A percentile compares a stretch with the other conserved stretches of the same genome.
Evolutionary conservation across 2,888 invertebrate species (phyloP).

Genomic region (Lypha dubia): DNA sequence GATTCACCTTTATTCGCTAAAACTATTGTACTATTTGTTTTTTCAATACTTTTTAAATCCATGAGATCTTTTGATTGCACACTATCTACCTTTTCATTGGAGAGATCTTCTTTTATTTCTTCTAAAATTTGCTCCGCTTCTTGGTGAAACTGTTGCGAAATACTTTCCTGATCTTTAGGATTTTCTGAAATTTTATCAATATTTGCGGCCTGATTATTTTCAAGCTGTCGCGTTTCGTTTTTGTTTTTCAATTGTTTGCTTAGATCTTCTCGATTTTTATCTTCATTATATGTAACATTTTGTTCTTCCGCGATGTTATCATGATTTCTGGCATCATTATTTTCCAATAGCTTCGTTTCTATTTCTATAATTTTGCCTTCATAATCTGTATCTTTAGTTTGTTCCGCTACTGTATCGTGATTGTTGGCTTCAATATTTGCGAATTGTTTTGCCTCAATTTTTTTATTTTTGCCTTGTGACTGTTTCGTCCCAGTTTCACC

Average conservation of each 20-base stretch:
- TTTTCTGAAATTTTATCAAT: background rate
- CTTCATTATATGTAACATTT: too few relatives aligned
- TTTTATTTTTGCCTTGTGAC: background rate
- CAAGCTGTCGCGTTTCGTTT: background rate
- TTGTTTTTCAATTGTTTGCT: too few relatives aligned
- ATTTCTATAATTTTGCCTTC: background rate
- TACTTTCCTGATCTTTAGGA: background rate
- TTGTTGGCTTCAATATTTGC: background rate
- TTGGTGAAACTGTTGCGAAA: background rate
- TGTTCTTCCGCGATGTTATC: too few relatives aligned
- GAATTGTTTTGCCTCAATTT: background rate
- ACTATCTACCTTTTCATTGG: background rate
- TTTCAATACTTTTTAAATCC: background rate
- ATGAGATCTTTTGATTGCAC: background rate
- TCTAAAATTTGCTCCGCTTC: background rate
- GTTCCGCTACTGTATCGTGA: background rate
- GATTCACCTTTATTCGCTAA: background rate
- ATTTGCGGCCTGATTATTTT: background rate
- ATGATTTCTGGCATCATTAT: background rate
- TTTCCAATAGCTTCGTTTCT: background rate
- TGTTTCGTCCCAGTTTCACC: background rate
- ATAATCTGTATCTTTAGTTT: background rate
- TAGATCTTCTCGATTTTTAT: too few relatives aligned
- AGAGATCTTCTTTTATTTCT: background rate
- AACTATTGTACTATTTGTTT: background rate